Evolutionary conservation across 1,140 invertebrate species (phyloP).

Genomic region (Sycophila sp.): DNA sequence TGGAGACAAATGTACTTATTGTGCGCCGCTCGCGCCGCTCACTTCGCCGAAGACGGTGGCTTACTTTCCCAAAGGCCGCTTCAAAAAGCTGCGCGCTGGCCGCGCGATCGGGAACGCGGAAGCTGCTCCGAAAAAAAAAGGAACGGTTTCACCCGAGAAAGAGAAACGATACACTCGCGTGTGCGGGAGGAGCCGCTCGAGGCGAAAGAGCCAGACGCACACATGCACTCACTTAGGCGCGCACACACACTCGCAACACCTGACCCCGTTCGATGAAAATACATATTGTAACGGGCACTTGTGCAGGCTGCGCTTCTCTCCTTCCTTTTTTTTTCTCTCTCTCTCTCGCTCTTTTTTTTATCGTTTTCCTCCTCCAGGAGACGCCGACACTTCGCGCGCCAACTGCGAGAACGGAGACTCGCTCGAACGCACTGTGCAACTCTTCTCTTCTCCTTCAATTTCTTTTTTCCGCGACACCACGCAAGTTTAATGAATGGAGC

Average conservation of each 20-base stretch:
- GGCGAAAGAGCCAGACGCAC: neutral
- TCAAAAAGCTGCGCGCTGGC: neutral
- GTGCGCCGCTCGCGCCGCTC: neutral
- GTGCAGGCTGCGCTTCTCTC: too few relatives aligned
- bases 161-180: constrained; percentile 29
- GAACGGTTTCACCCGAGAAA: constrained; percentile 22
- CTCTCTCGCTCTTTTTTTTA: neutral
- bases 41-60: constrained; percentile 18
- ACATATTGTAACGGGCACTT: too few relatives aligned
- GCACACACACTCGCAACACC: neutral
- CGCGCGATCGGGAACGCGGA: constrained; percentile 23
- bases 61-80: constrained; percentile 30
- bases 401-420: neutral
- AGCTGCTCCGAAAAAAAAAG: constrained; percentile 28
- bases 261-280: neutral
- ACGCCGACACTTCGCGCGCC: neutral
- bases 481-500: neutral
- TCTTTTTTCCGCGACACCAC: neutral
- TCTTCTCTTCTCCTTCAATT: neutral
- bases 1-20: too few relatives aligned
- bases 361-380: neutral
- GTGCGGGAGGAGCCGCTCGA: constrained; percentile 23
- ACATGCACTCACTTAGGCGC: neutral
- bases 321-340: neutral
- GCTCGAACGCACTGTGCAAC: neutral